Percentiles rank a stretch among this genome's conserved stretches.
Conservation (phyloP, 2,797 vertebrate species). For the Simalia tracyae region DNA sequence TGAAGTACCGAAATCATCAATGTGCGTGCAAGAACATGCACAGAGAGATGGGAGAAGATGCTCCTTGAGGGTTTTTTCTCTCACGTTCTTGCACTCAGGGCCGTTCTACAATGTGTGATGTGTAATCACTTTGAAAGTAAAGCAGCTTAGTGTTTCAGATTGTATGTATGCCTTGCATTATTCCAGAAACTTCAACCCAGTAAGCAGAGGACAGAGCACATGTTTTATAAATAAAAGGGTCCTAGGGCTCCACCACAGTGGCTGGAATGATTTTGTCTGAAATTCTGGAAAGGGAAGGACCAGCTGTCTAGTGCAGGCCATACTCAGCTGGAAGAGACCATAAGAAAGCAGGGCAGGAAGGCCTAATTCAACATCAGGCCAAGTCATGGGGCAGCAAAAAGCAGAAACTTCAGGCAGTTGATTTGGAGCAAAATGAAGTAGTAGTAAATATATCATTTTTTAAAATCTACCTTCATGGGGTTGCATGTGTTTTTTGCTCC, state of each 20-base stretch:
- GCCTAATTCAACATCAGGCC: background rate
- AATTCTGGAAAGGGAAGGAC: background rate
- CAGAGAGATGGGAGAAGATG: background rate
- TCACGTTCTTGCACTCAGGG: background rate
- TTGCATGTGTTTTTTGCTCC: background rate
- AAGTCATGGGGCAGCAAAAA: background rate
- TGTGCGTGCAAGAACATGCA: background rate
- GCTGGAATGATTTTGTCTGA: background rate
- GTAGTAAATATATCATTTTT: background rate
- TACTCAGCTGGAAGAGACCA: background rate
- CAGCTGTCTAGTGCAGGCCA: background rate
- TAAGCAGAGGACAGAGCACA: background rate
- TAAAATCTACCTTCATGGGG: background rate
- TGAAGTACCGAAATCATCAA: background rate
- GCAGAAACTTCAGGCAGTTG: background rate
- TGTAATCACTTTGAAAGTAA: background rate
- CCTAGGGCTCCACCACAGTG: background rate
- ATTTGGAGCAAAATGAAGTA: background rate
- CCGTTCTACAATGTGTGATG: background rate
- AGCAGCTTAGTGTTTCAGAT: background rate
- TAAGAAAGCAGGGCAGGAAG: background rate
- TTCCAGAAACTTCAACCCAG: background rate
- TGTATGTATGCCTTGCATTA: background rate
- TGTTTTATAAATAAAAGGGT: background rate
- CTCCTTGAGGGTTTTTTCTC: background rate